Evolutionary conservation across 2,888 invertebrate species (phyloP), one percentile per base, ranked within the genome.

Genomic region (Lamproptera curius): DNA sequence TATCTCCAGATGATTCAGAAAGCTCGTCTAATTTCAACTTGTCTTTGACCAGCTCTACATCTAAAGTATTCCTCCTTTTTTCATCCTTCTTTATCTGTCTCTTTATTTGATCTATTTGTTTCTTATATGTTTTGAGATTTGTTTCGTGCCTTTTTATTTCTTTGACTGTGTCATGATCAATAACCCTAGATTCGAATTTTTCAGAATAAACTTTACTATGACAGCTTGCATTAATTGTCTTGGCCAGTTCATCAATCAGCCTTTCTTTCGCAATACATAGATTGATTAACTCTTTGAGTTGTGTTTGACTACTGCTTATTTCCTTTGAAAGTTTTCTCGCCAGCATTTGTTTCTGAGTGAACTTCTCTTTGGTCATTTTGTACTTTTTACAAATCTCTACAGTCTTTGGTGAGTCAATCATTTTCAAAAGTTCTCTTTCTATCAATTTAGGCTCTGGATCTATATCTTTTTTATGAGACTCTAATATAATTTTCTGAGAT

Each of bases 1-100:
- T 70, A 56, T 89, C 89, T 35, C 88, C 65, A n/a, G 89, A 89
- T 40, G 83, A 78, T 61, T 88, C 76, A 39, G 77, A 79, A 47
- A 89, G 65, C 70, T 90, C 78, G 77, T 90, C 76, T 70, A 89
- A 63, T 57, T 85, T 86, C 51, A 82, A 63, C 59, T 87, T 88
- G 64, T 84, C 88, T 62, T 82, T 91, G 64, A 70, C 89, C 34
- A 94, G 71, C 71, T 94, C 93, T 48, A 87, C 77, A 67, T 94
- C 93, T 57, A 94, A 83, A 35, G 91, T 91, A 52, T 90, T 90
- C 62, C 91, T 93, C 6, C 91, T 81, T 65, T 94, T 93, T 57
- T 93, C 93, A 58, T 95, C 94, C 62, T 92, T 92, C 57, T 92
- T 92, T 14, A 94, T 88, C 62, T 92, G 92, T 63, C 92, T 91